Evolutionary conservation across 2,888 invertebrate genomes (phyloP).

Genomic region (Athrips mouffetella): DNA sequence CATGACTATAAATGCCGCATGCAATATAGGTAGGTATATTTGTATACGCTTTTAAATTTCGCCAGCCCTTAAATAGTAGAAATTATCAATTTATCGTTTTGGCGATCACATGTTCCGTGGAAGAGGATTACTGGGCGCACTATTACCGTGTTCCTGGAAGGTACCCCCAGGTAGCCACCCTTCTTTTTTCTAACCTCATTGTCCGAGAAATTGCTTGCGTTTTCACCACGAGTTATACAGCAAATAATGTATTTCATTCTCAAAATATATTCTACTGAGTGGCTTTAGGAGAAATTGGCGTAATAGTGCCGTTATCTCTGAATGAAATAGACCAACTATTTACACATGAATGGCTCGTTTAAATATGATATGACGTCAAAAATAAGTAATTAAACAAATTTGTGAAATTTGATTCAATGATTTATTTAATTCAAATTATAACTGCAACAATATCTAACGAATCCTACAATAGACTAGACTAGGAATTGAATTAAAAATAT

Average conservation of each 20-base stretch:
- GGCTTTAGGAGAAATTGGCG: slow-evolving; percentile 48
- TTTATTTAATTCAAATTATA: too few species aligned
- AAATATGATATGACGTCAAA: too few species aligned
- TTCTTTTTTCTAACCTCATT: slow-evolving; percentile 49
- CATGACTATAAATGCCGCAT: too few species aligned
- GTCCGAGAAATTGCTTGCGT: slow-evolving; percentile 38
- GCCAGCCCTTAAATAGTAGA: slow-evolving; percentile 7
- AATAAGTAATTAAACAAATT: too few species aligned
- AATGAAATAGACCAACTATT: slow-evolving; percentile 44
- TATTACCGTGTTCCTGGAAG: slow-evolving; percentile 73
- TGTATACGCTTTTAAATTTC: too few species aligned
- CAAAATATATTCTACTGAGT: slow-evolving; percentile 12
- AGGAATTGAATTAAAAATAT: too few species aligned
- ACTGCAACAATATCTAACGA: too few species aligned
- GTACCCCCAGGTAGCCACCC: slow-evolving; percentile 63
- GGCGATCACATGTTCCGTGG: slow-evolving; percentile 64
- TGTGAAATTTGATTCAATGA: too few species aligned
- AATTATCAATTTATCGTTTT: slow-evolving; percentile 17
- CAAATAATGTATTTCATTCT: background rate
- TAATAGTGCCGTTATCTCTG: slow-evolving; percentile 45
- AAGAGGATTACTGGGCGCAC: slow-evolving; percentile 68
- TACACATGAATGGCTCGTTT: slow-evolving; percentile 49
- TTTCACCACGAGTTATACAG: slow-evolving; percentile 9
- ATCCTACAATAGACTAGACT: too few species aligned
- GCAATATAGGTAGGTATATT: too few species aligned